phyloP scores from a whole-genome alignment of 2,113 vertebrate genomes.

The Drymodes brunneopygia region DNA sequence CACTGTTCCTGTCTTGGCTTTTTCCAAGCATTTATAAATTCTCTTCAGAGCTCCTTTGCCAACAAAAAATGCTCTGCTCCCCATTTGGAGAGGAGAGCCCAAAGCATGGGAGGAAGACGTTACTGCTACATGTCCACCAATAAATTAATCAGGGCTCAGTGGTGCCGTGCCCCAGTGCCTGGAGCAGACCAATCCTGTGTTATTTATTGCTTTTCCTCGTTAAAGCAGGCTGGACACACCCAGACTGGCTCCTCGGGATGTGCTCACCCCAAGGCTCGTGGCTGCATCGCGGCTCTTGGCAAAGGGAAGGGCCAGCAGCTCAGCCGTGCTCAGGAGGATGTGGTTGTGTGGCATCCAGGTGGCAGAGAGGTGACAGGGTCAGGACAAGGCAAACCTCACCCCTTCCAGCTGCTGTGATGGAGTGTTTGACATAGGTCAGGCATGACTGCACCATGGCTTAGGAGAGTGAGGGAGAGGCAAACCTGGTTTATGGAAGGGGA shows the following conservation, averaged over 20 bases:
- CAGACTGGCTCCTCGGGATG: not conserved
- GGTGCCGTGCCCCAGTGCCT: not conserved
- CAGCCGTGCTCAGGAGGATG: fast-evolving
- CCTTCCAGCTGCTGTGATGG: not conserved
- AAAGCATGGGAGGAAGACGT: not conserved
- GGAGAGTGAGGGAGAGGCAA: not conserved
- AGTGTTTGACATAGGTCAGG: not conserved
- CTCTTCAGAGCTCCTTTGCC: not conserved
- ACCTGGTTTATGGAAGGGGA: not conserved
- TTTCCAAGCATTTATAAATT: not conserved
- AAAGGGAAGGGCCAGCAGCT: not conserved
- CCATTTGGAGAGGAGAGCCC: not conserved
- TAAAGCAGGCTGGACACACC: not conserved
- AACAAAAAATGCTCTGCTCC: not conserved
- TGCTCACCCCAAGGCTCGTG: not conserved
- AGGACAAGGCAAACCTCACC: fast-evolving
- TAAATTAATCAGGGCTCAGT: not conserved
- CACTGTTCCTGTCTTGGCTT: not conserved
- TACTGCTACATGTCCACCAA: not conserved
- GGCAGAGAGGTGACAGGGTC: not conserved
- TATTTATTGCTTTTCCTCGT: not conserved
- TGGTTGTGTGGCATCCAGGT: not conserved
- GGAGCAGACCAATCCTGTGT: not conserved
- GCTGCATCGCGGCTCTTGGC: fast-evolving
- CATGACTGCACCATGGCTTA: not conserved